A percentile compares a stretch with the other conserved stretches of the same genome.
These are phyloP conservation scores for Tyria jacobaeae DNA, from an alignment of 2,888 invertebrate genomes.

Conservation along the genomic window DNA sequence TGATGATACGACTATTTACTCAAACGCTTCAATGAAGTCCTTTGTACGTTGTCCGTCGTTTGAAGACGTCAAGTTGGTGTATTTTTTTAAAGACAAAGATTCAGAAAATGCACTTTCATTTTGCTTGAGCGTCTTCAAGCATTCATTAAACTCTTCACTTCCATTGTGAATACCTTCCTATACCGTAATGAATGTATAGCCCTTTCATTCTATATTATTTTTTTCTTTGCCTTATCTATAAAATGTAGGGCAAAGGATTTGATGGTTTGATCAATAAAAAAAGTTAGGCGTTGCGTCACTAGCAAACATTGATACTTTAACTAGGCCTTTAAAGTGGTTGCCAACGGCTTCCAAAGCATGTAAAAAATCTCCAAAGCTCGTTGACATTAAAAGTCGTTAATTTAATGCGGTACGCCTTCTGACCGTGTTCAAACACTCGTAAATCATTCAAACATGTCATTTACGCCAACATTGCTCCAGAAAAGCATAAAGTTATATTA, in stretches of 20 bases:
- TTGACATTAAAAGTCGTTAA: conserved; percentile 39
- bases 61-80: neutral
- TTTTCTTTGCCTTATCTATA: neutral
- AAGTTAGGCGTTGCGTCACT: neutral
- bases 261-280: neutral
- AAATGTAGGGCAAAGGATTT: neutral
- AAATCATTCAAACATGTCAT: conserved; percentile 36
- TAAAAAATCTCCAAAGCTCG: conserved; percentile 27
- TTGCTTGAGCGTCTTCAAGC: neutral
- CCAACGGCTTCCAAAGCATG: conserved; percentile 25
- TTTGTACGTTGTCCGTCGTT: neutral
- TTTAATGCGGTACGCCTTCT: conserved; percentile 34
- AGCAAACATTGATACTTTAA: neutral
- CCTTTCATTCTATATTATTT: neutral
- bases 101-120: neutral
- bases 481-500: conserved; percentile 15
- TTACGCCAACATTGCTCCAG: conserved; percentile 23
- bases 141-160: neutral
- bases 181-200: neutral
- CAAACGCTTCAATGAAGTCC: neutral
- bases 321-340: conserved; percentile 3
- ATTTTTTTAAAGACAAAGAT: neutral
- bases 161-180: neutral
- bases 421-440: conserved; percentile 32
- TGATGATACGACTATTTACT: too few relatives aligned